A percentile compares a stretch with the other conserved stretches of the same genome.
These are phyloP conservation scores for Microcebus murinus DNA, from an alignment of 2,113 vertebrate genomes.

Conservation along the genomic window DNA sequence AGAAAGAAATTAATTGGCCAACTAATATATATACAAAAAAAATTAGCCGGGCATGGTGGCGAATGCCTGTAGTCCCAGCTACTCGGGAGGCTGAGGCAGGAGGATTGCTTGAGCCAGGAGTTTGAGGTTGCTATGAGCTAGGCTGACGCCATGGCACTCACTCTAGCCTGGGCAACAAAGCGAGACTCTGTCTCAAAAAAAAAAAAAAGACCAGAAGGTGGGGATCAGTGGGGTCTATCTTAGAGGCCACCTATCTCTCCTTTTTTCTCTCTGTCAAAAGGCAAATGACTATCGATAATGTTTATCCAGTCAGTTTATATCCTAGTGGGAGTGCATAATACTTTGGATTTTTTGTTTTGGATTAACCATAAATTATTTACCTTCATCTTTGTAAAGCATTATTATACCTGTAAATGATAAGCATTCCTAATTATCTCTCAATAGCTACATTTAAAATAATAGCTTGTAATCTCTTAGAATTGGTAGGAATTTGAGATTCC, in stretches of 20 bases:
- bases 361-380: constrained; percentile 13
- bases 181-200: too few species aligned
- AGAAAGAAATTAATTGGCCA: too few species aligned
- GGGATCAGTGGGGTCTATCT: not conserved
- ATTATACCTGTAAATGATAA: not conserved
- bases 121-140: too few species aligned
- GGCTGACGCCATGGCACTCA: too few species aligned
- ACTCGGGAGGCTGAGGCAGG: too few species aligned
- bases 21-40: too few species aligned
- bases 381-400: constrained; percentile 11
- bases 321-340: not conserved
- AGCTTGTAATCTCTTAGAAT: not conserved
- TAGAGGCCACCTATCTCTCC: not conserved
- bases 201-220: not conserved
- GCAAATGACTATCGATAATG: not conserved
- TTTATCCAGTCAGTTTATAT: not conserved
- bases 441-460: not conserved
- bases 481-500: constrained; percentile 37
- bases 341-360: constrained; percentile 10
- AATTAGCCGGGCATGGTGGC: too few species aligned
- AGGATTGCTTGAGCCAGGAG: too few species aligned
- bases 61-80: too few species aligned
- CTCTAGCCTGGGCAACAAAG: too few species aligned
- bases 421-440: constrained; percentile 15
- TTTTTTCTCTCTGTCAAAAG: not conserved